Evolutionary conservation across 2,113 vertebrate species (phyloP).

Genomic region (Aptenodytes forsteri): DNA sequence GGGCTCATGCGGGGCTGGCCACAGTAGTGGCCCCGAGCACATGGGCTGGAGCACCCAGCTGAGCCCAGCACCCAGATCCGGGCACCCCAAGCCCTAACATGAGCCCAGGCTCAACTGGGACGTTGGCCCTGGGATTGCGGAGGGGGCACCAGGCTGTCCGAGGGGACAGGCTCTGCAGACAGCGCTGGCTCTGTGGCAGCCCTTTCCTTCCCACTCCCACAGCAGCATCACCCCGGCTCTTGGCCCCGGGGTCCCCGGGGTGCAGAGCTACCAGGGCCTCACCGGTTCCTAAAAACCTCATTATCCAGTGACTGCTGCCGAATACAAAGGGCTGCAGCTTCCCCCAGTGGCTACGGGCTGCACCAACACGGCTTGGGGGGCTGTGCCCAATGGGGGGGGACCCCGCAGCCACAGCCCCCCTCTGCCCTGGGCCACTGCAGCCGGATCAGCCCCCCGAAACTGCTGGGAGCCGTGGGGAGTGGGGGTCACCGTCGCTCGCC

Average conservation of each 20-base stretch:
- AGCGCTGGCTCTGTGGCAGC: not conserved
- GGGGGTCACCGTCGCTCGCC: fast-evolving
- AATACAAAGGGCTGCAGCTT: slow-evolving; percentile 46
- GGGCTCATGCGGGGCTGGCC: fast-evolving
- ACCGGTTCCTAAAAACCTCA: fast-evolving
- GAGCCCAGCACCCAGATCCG: not conserved
- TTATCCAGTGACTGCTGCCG: fast-evolving
- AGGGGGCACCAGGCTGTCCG: fast-evolving
- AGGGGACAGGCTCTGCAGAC: fast-evolving
- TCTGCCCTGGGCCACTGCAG: not conserved
- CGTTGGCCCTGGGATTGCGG: fast-evolving
- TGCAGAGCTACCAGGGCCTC: not conserved
- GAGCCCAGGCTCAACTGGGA: fast-evolving
- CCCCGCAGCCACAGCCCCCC: not conserved
- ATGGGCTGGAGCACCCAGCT: not conserved
- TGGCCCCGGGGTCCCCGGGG: not conserved
- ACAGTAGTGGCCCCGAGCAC: fast-evolving
- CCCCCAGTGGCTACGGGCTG: slow-evolving; percentile 35
- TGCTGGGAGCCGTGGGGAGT: not conserved
- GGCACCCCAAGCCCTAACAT: not conserved
- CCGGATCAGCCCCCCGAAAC: not conserved
- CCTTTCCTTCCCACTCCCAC: fast-evolving
- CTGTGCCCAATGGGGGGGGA: not conserved
- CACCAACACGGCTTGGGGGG: not conserved
- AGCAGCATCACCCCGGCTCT: not conserved